These are phyloP conservation scores for Patella pellucida DNA, from an alignment of 2,888 invertebrate species.

Conservation along the genomic window DNA sequence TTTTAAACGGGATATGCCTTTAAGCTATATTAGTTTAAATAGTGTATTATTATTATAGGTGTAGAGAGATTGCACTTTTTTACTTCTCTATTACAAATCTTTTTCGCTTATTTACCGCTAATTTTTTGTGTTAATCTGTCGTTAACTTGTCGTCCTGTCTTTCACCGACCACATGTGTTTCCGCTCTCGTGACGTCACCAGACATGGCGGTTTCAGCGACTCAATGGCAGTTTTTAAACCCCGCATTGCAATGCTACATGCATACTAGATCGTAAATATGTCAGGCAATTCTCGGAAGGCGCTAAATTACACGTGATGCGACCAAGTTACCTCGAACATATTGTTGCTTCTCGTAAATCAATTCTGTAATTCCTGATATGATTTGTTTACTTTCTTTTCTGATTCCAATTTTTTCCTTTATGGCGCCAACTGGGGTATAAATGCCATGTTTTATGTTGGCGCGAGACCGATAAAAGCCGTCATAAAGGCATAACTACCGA, in stretches of 20 bases:
- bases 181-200: background rate
- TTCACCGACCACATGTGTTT: slow-evolving; percentile 3
- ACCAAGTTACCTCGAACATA: slow-evolving; percentile 5
- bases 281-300: background rate
- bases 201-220: background rate
- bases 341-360: slow-evolving; percentile 9
- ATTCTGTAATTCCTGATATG: background rate
- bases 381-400: slow-evolving; percentile 9
- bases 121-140: background rate
- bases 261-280: background rate
- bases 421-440: slow-evolving; percentile 11
- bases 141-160: background rate
- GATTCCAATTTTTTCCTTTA: slow-evolving; percentile 9
- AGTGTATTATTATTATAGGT: background rate
- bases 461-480: background rate
- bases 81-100: slow-evolving; percentile 5
- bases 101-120: background rate
- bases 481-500: slow-evolving; percentile 3
- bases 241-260: too few relatives aligned
- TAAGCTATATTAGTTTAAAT: too few relatives aligned
- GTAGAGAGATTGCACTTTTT: background rate
- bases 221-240: too few relatives aligned
- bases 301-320: background rate
- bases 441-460: slow-evolving; percentile 4
- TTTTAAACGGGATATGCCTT: too few relatives aligned